These are phyloP conservation scores for Bubalus kerabau DNA, from an alignment of 2,113 vertebrate genomes.

Conservation along the genomic window DNA sequence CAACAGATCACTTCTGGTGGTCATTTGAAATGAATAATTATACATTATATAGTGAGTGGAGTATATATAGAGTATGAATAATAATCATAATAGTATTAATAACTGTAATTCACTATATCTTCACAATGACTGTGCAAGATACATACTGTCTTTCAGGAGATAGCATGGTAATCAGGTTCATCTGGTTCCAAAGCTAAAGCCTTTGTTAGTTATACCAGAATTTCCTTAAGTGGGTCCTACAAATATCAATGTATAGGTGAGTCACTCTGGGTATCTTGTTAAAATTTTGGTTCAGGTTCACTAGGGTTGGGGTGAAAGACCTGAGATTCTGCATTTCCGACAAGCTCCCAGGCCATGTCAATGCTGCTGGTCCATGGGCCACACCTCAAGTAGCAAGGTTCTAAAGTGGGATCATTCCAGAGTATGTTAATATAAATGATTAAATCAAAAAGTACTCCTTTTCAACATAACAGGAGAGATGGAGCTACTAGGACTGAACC, in stretches of 20 bases:
- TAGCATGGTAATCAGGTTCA: neutral
- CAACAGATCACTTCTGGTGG: neutral
- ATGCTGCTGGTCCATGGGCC: accelerated
- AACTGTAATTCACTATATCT: neutral
- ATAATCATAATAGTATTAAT: neutral
- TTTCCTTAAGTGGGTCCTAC: neutral
- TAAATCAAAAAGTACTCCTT: neutral
- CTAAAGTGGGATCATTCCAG: neutral
- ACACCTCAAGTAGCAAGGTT: neutral
- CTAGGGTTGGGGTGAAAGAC: no score
- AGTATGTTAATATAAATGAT: neutral
- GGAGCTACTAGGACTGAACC: neutral
- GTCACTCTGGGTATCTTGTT: neutral
- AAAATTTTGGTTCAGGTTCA: neutral
- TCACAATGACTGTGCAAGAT: neutral
- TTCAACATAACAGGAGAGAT: neutral
- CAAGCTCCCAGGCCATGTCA: neutral
- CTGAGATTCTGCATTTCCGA: neutral
- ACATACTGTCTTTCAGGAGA: neutral
- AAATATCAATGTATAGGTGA: neutral
- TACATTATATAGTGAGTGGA: neutral
- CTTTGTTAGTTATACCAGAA: neutral
- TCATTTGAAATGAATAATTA: neutral
- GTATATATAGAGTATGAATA: neutral
- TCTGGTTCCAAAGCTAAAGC: neutral